phyloP scores from a whole-genome alignment of 2,888 invertebrate genomes.

The Anodontia alba region DNA sequence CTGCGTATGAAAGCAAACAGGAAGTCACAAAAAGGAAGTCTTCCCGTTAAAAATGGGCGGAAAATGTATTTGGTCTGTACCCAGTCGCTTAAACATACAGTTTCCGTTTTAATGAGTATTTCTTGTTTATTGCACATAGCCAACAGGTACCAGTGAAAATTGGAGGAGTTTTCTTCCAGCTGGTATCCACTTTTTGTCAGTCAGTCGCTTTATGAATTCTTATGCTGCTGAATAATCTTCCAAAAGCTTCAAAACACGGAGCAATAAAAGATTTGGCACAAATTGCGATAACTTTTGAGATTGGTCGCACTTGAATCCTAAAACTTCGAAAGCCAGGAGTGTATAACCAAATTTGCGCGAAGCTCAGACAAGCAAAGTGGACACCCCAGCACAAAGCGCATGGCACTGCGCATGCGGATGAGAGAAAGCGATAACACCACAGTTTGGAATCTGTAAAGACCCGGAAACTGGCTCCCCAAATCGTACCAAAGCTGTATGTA shows the following conservation, averaged over 20 bases:
- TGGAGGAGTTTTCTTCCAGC: neutral
- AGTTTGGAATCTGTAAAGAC: constrained; percentile 87
- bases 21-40: too few species aligned
- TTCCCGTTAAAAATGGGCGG: too few species aligned
- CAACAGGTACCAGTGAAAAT: neutral
- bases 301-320: constrained; percentile 51
- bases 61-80: too few species aligned
- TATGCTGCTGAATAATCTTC: constrained; percentile 59
- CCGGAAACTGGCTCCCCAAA: constrained; percentile 86
- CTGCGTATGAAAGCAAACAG: too few species aligned
- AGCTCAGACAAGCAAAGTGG: constrained; percentile 86
- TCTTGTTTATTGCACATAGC: neutral
- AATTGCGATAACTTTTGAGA: constrained; percentile 46
- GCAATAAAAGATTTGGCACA: constrained; percentile 58
- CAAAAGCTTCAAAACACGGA: constrained; percentile 62
- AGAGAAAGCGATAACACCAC: constrained; percentile 89
- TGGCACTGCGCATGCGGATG: constrained; percentile 89
- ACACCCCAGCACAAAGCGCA: constrained; percentile 88
- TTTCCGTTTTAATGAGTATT: neutral
- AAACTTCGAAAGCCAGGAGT: constrained; percentile 58
- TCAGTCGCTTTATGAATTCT: constrained; percentile 45
- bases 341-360: constrained; percentile 84
- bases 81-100: too few species aligned
- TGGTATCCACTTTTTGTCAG: constrained; percentile 1
- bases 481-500: constrained; percentile 87